Base-by-base conservation (phyloP, 1,140 invertebrate genomes). In the Euschistus heros region DNA sequence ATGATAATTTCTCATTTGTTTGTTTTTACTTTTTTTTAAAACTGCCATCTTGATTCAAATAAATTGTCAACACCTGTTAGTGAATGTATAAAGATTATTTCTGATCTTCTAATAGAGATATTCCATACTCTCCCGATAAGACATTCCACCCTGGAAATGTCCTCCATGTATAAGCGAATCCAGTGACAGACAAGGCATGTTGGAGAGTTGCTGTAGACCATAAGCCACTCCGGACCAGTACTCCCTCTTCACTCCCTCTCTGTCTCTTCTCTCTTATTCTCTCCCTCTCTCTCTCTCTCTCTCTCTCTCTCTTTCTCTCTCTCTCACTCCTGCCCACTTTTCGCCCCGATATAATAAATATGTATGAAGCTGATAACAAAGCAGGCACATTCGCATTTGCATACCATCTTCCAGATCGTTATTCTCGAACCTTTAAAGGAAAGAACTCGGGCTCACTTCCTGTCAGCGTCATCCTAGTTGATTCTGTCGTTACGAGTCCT, bases 341-440 rank as follows among this genome's bases (percentile, higher is more conserved):
- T 50, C 47, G 47, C 22, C 47, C n/a, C 47, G 47, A 50, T 50
- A 50, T 50, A 50, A 50, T 50, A 50, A 50, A 50, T 50, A 50
- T 50, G 47, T 50, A 50, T 50, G 47, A 50, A 50, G 47, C 47
- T 50, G 47, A 50, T 50, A 50, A 50, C 47, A 50, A 50, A 50
- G 47, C 47, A 50, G 47, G 22, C 47, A 50, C 47, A 50, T 50
- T 50, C 47, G 22, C 47, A 50, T 50, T 50, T 50, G 47, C 47
- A 50, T 50, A 50, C 47, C 47, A 50, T 50, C 47, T 50, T 50
- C 47, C 47, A 50, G 47, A 50, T 50, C 47, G 47, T 50, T 50
- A 50, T 50, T 50, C 47, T 50, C 47, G 22, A 18, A 50, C 47
- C 47, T 50, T 50, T 50, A 50, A 50, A 50, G 47, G 47, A 50